Conservation (phyloP, 2,888 invertebrate genomes). For the Synergus laeviventris region DNA sequence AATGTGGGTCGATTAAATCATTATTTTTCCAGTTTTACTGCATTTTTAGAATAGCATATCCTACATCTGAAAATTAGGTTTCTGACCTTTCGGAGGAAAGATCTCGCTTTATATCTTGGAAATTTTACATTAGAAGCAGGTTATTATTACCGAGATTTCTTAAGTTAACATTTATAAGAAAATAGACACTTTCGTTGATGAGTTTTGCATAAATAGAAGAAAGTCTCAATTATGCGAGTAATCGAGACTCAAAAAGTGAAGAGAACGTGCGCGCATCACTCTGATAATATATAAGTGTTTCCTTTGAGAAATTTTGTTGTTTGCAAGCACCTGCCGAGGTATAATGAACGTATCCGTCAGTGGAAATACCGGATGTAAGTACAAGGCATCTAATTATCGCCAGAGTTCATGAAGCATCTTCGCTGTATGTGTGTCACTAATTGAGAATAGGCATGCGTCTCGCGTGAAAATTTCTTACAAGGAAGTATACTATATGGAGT, state of each 20-base stretch:
- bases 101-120: no score
- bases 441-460: constrained; percentile 11
- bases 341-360: constrained; percentile 26
- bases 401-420: constrained; percentile 6
- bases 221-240: constrained; percentile 21
- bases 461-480: constrained; percentile 30
- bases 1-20: no score
- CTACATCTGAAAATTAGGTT: no score
- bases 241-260: constrained; percentile 18
- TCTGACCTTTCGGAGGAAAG: neutral
- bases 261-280: constrained; percentile 19
- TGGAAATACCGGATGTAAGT: constrained; percentile 26
- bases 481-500: constrained; percentile 5
- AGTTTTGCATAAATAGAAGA: neutral
- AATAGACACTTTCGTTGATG: constrained; percentile 9
- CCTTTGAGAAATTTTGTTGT: constrained; percentile 28
- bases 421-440: constrained; percentile 33
- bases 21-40: no score
- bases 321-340: neutral
- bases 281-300: neutral
- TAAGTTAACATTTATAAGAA: no score
- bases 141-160: neutral
- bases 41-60: no score
- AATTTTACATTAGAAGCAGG: no score
- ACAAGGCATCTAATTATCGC: constrained; percentile 28